Evolutionary conservation across 2,113 vertebrate species (phyloP).

Genomic region (Zeus faber): DNA sequence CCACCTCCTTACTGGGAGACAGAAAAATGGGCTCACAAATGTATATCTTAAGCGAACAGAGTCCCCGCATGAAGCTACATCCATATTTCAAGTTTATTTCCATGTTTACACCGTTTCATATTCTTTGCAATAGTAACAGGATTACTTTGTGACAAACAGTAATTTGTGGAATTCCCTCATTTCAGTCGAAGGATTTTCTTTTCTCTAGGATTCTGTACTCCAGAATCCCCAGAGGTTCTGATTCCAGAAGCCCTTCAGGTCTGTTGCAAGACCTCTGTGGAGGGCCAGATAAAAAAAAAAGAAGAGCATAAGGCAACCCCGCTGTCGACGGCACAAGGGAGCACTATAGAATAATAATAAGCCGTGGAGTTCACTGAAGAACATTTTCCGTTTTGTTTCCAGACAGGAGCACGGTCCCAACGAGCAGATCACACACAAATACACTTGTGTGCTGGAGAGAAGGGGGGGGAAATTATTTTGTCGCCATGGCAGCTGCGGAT

Average conservation of each 20-base stretch:
- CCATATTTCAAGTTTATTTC: conserved; percentile 68
- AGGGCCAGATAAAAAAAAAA: conserved; percentile 69
- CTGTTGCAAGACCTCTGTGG: conserved; percentile 65
- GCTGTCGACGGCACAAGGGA: too few species aligned
- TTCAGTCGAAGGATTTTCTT: conserved; percentile 68
- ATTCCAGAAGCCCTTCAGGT: conserved; percentile 73
- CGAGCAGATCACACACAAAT: conserved; percentile 11
- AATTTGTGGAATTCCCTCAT: conserved; percentile 78
- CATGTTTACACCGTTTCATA: conserved; percentile 73
- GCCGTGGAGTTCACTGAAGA: conserved; percentile 33
- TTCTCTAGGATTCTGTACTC: conserved; percentile 53
- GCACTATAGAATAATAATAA: conserved; percentile 46
- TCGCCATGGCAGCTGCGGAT: conserved; percentile 33
- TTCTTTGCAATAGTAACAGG: conserved; percentile 76
- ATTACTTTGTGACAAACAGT: conserved; percentile 77
- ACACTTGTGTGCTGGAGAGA: too few species aligned
- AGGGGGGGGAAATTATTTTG: conserved; percentile 34
- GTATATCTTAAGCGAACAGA: conserved; percentile 62
- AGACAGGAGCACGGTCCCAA: conserved; percentile 25
- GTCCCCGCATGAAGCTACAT: conserved; percentile 53
- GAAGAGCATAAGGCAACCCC: conserved; percentile 27
- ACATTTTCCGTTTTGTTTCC: conserved; percentile 26
- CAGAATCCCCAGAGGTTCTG: conserved; percentile 58
- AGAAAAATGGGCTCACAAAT: conserved; percentile 46
- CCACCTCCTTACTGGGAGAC: conserved; percentile 34